phyloP scores from a whole-genome alignment of 2,888 invertebrate species.

The Tiliacea aurago region DNA sequence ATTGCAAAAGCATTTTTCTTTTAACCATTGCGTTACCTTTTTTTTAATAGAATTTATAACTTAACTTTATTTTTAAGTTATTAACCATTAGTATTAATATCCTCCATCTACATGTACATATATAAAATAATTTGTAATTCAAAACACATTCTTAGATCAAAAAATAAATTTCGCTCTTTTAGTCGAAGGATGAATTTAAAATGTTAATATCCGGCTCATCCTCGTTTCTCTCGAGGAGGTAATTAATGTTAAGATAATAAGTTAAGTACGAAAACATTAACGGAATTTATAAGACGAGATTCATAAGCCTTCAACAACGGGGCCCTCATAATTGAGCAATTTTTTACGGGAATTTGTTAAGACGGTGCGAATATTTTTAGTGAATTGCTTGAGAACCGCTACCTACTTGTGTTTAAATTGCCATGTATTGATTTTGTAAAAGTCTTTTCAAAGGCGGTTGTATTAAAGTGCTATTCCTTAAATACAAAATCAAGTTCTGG shows the following conservation, averaged over 20 bases:
- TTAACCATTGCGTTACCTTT: too few relatives aligned
- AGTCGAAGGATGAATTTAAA: slow-evolving; percentile 55
- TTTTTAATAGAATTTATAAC: too few relatives aligned
- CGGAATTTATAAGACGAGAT: slow-evolving; percentile 70
- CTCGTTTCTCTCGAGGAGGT: slow-evolving; percentile 62
- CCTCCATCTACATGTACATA: background rate
- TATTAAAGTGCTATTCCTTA: background rate
- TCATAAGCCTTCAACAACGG: slow-evolving; percentile 69
- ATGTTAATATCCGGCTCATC: slow-evolving; percentile 63
- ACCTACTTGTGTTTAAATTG: slow-evolving; percentile 25
- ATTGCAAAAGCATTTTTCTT: too few relatives aligned
- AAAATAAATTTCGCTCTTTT: slow-evolving; percentile 30
- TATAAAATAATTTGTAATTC: slow-evolving; percentile 13
- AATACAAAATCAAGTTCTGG: background rate
- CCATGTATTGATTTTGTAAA: background rate
- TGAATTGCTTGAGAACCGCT: slow-evolving; percentile 25
- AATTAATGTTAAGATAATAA: slow-evolving; percentile 74
- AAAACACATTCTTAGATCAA: slow-evolving; percentile 10
- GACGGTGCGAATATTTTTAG: slow-evolving; percentile 43
- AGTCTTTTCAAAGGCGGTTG: too few relatives aligned
- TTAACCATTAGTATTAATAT: background rate
- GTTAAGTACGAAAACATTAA: slow-evolving; percentile 72
- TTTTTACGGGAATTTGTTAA: slow-evolving; percentile 67
- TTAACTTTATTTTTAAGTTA: too few relatives aligned
- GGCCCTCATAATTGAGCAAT: slow-evolving; percentile 65